A percentile compares a stretch with the other conserved stretches of the same genome.
These are phyloP conservation scores for Lepidocyrtoides sp. DNA, from an alignment of 2,888 invertebrate species.

Conservation along the genomic window DNA sequence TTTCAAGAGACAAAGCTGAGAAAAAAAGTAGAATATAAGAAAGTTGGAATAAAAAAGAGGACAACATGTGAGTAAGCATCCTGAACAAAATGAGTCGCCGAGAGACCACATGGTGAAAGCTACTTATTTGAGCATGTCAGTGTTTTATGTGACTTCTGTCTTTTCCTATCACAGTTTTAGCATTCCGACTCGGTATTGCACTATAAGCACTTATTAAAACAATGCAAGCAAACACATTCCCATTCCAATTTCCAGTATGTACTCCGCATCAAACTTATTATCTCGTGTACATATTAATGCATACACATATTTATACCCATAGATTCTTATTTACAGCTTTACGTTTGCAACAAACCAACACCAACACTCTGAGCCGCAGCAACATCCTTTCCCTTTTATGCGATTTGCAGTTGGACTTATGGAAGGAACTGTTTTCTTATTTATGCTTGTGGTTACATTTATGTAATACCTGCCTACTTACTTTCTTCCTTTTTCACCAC, in stretches of 20 bases:
- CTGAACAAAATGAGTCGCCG: constrained; percentile 46
- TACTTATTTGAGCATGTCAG: constrained; percentile 65
- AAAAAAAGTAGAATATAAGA: too few relatives aligned
- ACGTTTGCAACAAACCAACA: too few relatives aligned
- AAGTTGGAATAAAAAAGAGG: too few relatives aligned
- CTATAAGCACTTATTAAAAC: neutral
- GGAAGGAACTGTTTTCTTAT: constrained; percentile 28
- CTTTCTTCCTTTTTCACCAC: neutral
- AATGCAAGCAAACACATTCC: constrained; percentile 31
- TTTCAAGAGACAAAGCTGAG: too few relatives aligned
- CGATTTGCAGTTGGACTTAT: neutral
- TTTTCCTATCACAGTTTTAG: neutral
- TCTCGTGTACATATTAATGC: neutral
- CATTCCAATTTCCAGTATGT: constrained; percentile 6
- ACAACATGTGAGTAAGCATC: neutral
- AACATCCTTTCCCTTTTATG: constrained; percentile 5
- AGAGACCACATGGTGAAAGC: constrained; percentile 66
- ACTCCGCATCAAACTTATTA: neutral
- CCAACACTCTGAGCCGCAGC: neutral
- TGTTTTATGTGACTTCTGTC: constrained; percentile 60
- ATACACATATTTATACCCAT: too few relatives aligned
- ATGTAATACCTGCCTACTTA: neutral
- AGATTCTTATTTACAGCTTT: neutral
- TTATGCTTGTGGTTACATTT: neutral
- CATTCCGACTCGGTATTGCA: neutral